Percentiles rank a stretch among this genome's conserved stretches.
Conservation (phyloP, 2,797 vertebrate species). For the Novumbra hubbsi region DNA sequence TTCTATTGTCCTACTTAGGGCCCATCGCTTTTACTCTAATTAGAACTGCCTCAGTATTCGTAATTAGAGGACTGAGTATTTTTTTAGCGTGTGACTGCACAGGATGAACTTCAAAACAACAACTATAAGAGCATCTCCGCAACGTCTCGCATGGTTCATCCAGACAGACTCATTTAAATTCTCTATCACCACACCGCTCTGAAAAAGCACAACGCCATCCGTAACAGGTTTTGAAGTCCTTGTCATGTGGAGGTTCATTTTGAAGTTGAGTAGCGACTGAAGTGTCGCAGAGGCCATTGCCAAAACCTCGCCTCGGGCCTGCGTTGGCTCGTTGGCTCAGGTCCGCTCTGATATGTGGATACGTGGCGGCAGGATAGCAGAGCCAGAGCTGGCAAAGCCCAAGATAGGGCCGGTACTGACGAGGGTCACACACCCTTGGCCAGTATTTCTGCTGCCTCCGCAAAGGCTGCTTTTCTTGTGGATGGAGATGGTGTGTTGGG, state of each 20-base stretch:
- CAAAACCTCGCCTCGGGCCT: background rate
- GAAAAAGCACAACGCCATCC: background rate
- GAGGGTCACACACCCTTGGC: conserved; percentile 39
- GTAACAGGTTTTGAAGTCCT: background rate
- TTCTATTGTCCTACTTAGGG: no score
- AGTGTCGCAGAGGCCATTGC: background rate
- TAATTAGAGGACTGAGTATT: background rate
- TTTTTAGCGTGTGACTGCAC: background rate
- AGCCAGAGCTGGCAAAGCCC: background rate
- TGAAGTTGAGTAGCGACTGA: conserved; percentile 2
- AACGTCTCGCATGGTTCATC: background rate
- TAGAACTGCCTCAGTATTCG: no score
- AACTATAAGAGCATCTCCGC: background rate
- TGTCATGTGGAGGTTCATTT: background rate
- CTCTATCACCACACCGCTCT: background rate
- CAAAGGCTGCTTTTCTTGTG: conserved; percentile 44
- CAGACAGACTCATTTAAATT: conserved; percentile 10
- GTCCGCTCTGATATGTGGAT: conserved; percentile 21
- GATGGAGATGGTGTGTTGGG: conserved; percentile 22
- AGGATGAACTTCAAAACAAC: background rate
- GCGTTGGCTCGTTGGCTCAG: background rate
- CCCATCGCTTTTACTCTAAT: no score
- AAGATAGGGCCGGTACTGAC: background rate
- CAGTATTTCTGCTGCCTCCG: conserved; percentile 33
- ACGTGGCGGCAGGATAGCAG: conserved; percentile 23